A percentile compares a stretch with the other conserved stretches of the same genome.
Evolutionary conservation across 2,888 invertebrate genomes (phyloP).

Genomic region (Mesochorus sp.): DNA sequence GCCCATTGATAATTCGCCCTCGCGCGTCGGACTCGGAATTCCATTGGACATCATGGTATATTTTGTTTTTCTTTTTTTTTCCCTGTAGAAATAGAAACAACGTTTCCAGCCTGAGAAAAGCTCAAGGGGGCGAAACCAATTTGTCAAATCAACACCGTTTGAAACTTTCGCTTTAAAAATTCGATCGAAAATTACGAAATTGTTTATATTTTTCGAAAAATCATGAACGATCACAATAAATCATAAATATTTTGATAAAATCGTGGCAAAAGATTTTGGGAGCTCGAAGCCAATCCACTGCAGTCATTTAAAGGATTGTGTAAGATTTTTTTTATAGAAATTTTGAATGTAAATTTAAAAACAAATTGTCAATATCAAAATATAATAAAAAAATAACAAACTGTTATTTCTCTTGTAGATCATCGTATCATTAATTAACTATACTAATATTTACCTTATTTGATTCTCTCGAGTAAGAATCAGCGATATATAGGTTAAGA

Average conservation of each 20-base stretch:
- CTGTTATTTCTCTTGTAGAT: neutral
- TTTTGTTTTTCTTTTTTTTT: neutral
- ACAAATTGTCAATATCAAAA: neutral
- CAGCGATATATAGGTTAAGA: slow-evolving; percentile 69
- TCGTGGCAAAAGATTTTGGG: too few relatives aligned
- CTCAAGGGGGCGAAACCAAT: neutral
- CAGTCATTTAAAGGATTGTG: too few relatives aligned
- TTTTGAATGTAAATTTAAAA: neutral
- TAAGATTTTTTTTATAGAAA: neutral
- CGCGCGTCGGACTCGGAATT: slow-evolving; percentile 59
- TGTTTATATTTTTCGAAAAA: too few relatives aligned
- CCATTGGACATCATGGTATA: slow-evolving; percentile 76
- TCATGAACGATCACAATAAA: too few relatives aligned
- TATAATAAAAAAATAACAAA: too few relatives aligned
- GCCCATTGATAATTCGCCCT: slow-evolving; percentile 47
- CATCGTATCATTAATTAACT: slow-evolving; percentile 9
- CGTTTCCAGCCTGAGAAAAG: neutral
- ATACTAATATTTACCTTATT: slow-evolving; percentile 65
- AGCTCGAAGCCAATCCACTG: too few relatives aligned
- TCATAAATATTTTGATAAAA: too few relatives aligned
- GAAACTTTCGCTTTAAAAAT: too few relatives aligned
- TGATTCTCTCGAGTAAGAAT: slow-evolving; percentile 55
- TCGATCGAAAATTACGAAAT: too few relatives aligned
- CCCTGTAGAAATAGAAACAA: neutral
- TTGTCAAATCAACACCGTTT: too few relatives aligned